Base-by-base conservation (phyloP, 2,888 invertebrate genomes). In the Cataglyphis cursor region DNA sequence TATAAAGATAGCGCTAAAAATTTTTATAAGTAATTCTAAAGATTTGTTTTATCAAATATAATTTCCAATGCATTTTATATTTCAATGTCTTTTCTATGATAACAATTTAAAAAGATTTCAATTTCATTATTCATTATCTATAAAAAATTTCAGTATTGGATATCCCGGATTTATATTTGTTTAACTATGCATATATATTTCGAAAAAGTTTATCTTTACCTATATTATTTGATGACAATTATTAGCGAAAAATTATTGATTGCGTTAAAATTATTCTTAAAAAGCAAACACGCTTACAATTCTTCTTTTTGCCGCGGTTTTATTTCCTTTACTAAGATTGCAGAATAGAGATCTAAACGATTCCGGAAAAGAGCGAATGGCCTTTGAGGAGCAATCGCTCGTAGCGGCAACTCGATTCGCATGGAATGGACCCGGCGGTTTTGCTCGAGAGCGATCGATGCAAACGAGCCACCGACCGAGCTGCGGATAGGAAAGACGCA, bases 321-420 rank as follows among this genome's bases (percentile, higher is more conserved):
- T 31, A n/a, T 9, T 66, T 66, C 24, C 6, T 76, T 38, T 64
- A 24, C 44, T 35, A 35, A 59, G 70, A 78, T 78, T 78, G 35
- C 41, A 44, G 72, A 72, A 80, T 44, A 72, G 24, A 70, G 59
- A 44, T 80, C 57, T 70, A 72, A 72, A 51, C 59, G 44, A 24
- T 31, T 15, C 3, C 51, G 12, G 21, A 18, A 74, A 38, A 81
- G 24, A 31, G 15, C 51, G 57, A 68, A 68, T 38, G 8, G 48
- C 74, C 82, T 86, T 87, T 81, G 82, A 80, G 57, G 41, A 73
- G 59, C 64, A 82, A 88, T 85, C 76, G 61, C 28, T 81, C 35
- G 66, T 81, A 64, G 82, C 80, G 65, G 83, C 86, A 81, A 86
- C 86, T 83, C 85, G 86, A 89, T 89, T 89, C 76, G 81, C 59